Conservation (phyloP, 37 sponge, comb jelly and placozoan genomes). For the Petrosia ficiformis region DNA sequence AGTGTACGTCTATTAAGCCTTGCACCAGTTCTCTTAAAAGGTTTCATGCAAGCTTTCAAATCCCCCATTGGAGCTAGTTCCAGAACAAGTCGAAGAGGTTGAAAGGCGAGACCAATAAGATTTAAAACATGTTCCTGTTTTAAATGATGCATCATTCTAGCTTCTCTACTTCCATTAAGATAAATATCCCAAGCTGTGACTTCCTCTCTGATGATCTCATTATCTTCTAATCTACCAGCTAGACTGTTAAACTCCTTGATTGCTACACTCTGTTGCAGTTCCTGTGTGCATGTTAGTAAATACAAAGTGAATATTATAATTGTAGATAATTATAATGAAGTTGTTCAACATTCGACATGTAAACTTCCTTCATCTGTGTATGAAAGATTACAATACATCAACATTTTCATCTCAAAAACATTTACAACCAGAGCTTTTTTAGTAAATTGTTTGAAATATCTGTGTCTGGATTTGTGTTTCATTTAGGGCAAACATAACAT, state of each 20-base stretch:
- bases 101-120: constrained; percentile 61
- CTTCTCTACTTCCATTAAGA: constrained; percentile 66
- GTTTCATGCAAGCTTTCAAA: constrained; percentile 41
- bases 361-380: background rate
- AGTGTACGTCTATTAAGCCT: constrained; percentile 39
- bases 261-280: constrained; percentile 25
- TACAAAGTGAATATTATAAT: background rate
- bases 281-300: background rate
- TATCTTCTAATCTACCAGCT: constrained; percentile 1
- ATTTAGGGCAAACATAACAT: too few relatives aligned
- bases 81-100: constrained; percentile 65
- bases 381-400: background rate
- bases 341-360: too few relatives aligned
- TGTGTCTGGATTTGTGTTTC: too few relatives aligned
- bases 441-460: too few relatives aligned
- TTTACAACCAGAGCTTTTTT: too few relatives aligned
- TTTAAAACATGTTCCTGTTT: constrained; percentile 63
- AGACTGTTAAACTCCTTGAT: constrained; percentile 41
- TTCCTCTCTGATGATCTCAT: constrained; percentile 9
- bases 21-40: constrained; percentile 18
- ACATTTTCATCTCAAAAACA: too few relatives aligned
- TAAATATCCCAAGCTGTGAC: constrained; percentile 56
- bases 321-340: too few relatives aligned
- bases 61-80: constrained; percentile 77
- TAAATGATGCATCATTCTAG: constrained; percentile 67